phyloP scores from a whole-genome alignment of 2,888 invertebrate genomes.

The Eristalinus sepulchralis region DNA sequence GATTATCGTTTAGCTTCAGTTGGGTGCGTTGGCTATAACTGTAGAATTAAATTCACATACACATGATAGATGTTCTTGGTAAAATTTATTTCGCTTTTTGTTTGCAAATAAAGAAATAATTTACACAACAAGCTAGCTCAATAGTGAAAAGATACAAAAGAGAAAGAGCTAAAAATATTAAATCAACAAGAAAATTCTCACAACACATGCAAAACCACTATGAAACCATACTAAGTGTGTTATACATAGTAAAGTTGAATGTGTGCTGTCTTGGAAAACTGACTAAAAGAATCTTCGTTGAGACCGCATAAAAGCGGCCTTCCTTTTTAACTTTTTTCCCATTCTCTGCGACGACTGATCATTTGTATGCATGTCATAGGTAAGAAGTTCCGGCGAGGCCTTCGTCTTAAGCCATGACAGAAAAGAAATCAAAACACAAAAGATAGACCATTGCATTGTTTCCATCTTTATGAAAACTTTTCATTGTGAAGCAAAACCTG shows the following conservation, averaged over 20 bases:
- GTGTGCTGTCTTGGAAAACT: neutral
- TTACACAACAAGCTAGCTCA: constrained; percentile 49
- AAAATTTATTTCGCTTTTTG: constrained; percentile 55
- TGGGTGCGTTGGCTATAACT: constrained; percentile 57
- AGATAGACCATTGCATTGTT: neutral
- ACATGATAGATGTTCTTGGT: constrained; percentile 52
- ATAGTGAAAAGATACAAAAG: constrained; percentile 40
- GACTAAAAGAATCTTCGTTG: neutral
- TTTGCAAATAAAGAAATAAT: constrained; percentile 66
- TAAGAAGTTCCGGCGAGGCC: neutral
- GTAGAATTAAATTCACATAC: constrained; percentile 23
- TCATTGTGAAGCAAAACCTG: neutral
- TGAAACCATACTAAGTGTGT: constrained; percentile 32
- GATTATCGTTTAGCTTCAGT: constrained; percentile 49
- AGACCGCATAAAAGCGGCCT: neutral
- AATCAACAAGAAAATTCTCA: constrained; percentile 45
- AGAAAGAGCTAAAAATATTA: constrained; percentile 51
- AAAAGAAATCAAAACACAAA: neutral
- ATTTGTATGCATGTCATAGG: neutral
- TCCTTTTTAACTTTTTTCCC: neutral
- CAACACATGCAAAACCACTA: constrained; percentile 31
- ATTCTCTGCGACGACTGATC: neutral
- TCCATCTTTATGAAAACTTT: neutral
- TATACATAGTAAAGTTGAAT: constrained; percentile 25
- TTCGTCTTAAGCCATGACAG: neutral